Evolutionary conservation across 2,888 invertebrate species (phyloP).

Genomic region (Caenorhabditis plicata): DNA sequence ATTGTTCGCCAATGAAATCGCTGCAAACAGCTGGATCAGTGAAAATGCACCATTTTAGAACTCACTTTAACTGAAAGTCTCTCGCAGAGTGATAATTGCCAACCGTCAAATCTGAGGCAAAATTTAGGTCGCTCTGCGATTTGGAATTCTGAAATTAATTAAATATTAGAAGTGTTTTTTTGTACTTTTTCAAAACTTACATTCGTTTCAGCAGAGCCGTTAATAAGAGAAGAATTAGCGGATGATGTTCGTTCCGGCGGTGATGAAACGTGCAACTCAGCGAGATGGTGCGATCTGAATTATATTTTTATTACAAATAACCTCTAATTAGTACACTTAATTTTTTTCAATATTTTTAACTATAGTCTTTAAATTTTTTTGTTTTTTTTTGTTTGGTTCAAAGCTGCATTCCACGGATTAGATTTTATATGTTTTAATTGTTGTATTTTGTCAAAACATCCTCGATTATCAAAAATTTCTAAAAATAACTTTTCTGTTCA

Average conservation of each 20-base stretch:
- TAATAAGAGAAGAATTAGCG: conserved; percentile 18
- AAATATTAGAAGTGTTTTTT: too few relatives aligned
- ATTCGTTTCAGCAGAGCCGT: conserved; percentile 25
- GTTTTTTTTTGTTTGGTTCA: too few relatives aligned
- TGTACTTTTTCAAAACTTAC: conserved; percentile 20
- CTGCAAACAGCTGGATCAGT: not conserved
- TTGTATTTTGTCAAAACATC: too few relatives aligned
- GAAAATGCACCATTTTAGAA: too few relatives aligned
- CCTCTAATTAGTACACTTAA: too few relatives aligned
- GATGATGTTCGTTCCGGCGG: conserved; percentile 26
- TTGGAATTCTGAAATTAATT: conserved; percentile 19
- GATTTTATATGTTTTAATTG: too few relatives aligned
- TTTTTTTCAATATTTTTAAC: too few relatives aligned
- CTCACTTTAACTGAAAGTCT: conserved; percentile 2
- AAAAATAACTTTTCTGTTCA: too few relatives aligned
- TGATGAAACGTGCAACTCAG: conserved; percentile 26
- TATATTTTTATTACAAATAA: too few relatives aligned
- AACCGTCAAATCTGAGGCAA: conserved; percentile 20
- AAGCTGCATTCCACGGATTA: too few relatives aligned
- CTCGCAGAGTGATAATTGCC: conserved; percentile 15
- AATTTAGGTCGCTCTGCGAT: conserved; percentile 22
- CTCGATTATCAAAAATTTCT: too few relatives aligned
- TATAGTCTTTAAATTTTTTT: too few relatives aligned
- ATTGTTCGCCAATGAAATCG: conserved; percentile 26
- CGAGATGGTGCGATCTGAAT: conserved; percentile 27